Evolutionary conservation across 2,113 vertebrate species (phyloP), one percentile per base, ranked within the genome.

Genomic region (Thunnus maccoyii): DNA sequence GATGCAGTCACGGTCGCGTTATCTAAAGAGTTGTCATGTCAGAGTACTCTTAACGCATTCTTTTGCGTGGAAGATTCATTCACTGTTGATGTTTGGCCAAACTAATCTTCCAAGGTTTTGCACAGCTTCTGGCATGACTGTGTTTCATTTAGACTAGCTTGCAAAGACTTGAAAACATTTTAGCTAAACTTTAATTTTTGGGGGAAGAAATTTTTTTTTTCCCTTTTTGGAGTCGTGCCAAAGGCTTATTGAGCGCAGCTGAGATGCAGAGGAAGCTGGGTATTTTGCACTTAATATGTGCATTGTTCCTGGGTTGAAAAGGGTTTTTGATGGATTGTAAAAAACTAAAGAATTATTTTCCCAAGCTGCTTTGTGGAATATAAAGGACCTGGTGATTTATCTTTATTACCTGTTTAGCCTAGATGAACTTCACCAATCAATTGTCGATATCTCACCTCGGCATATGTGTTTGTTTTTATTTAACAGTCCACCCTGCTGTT

Each of bases 111-210:
- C 54, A 58, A 76, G 18, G n/a, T 36, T 70, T 64, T 13, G 30
- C 32, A 41, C 18, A 30, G 57, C n/a, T 11, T 65, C 32, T 54
- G 62, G 51, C 27, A 41, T 41, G 7, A 41, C 51, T 36, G 3
- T 14, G 30, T 41, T 64, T 77, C 4, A 27, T 44, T 41, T 46
- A 16, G 56, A 67, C 41, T 48, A 46, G 36, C 36, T 64, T 32
- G 5, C 65, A 71, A 63, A 81, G 70, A 66, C 27, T 25, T 22
- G 36, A 20, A 79, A 82, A 72, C 56, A 36, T 64, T 55, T 73
- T 30, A 6, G 82, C 8, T 52, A 74, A 86, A 82, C n/a, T 72
- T 85, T 48, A 20, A 56, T 80, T 80, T 70, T 75, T 61, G 5
- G 51, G 5, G n/a, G 18, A 61, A 41, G 32, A 25, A 51, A 61